These are phyloP conservation scores for Cyaniris semiargus DNA, from an alignment of 2,888 invertebrate species.

Conservation along the genomic window DNA sequence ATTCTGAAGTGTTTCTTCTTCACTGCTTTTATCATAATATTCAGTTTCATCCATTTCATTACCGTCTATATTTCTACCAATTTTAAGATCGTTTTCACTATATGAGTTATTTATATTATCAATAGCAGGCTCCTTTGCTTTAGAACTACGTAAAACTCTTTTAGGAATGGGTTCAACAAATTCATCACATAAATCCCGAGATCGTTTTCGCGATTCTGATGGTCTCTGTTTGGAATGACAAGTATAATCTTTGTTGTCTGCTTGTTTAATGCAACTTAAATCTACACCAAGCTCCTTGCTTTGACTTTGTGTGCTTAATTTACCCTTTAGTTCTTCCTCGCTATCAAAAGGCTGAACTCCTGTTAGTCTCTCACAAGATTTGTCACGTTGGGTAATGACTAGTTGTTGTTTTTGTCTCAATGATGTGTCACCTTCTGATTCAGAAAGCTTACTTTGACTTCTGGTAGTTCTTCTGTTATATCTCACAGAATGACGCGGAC, in stretches of 20 bases:
- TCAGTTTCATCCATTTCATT: slow-evolving; percentile 12
- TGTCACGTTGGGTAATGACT: not conserved
- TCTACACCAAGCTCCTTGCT: not conserved
- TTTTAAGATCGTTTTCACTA: slow-evolving; percentile 23
- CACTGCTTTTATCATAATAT: slow-evolving; percentile 11
- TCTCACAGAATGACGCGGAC: slow-evolving; percentile 31
- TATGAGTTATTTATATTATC: slow-evolving; percentile 29
- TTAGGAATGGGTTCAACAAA: slow-evolving; percentile 46
- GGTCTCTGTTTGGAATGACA: not conserved
- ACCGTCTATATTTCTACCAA: slow-evolving; percentile 21
- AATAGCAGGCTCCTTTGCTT: slow-evolving; percentile 29
- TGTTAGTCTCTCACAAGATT: not conserved
- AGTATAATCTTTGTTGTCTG: slow-evolving; percentile 5
- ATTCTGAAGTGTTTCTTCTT: slow-evolving; percentile 19
- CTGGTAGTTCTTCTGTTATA: slow-evolving; percentile 43
- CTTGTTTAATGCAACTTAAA: slow-evolving; percentile 30
- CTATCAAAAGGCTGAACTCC: not conserved
- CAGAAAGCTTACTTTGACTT: slow-evolving; percentile 44
- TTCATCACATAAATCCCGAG: slow-evolving; percentile 46
- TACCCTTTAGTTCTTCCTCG: not conserved
- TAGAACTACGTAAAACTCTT: slow-evolving; percentile 55
- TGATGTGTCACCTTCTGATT: slow-evolving; percentile 29
- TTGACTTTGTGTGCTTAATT: not conserved
- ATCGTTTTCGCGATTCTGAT: slow-evolving; percentile 32
- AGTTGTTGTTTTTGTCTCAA: not conserved